These are phyloP conservation scores for Cranoglanis bouderius DNA, from an alignment of 2,113 vertebrate species.

Conservation along the genomic window DNA sequence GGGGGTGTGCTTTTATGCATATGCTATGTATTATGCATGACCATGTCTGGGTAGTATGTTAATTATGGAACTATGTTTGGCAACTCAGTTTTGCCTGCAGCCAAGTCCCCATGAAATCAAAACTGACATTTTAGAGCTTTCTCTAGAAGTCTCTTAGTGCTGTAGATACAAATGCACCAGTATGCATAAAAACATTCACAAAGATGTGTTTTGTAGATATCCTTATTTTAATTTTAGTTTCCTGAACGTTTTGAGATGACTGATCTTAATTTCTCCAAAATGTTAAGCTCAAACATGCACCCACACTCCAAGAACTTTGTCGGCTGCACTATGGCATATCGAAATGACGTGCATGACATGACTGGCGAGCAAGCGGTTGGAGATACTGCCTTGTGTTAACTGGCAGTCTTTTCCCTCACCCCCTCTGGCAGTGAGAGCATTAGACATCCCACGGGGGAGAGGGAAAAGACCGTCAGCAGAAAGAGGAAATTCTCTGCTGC, in stretches of 20 bases:
- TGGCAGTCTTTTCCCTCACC: background rate
- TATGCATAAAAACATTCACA: background rate
- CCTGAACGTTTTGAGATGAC: background rate
- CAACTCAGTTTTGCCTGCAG: conserved; percentile 21
- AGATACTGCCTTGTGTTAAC: background rate
- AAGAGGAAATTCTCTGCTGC: background rate
- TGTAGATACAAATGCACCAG: background rate
- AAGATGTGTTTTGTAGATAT: background rate
- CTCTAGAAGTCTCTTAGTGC: background rate
- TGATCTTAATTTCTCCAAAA: background rate
- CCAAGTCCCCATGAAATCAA: background rate
- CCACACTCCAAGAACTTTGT: background rate
- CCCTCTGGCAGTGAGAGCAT: background rate
- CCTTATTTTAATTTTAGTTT: background rate
- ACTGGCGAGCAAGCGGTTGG: background rate
- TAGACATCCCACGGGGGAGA: background rate
- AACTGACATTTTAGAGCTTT: background rate
- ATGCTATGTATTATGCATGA: conserved; percentile 42
- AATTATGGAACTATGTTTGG: conserved; percentile 45
- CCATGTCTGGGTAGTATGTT: conserved; percentile 44
- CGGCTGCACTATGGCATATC: background rate
- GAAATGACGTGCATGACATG: background rate
- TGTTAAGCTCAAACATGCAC: background rate
- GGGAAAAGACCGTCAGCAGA: background rate
- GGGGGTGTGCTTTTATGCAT: background rate